These are phyloP conservation scores for Dichetophora obliterata DNA, from an alignment of 2,888 invertebrate genomes.

Conservation along the genomic window DNA sequence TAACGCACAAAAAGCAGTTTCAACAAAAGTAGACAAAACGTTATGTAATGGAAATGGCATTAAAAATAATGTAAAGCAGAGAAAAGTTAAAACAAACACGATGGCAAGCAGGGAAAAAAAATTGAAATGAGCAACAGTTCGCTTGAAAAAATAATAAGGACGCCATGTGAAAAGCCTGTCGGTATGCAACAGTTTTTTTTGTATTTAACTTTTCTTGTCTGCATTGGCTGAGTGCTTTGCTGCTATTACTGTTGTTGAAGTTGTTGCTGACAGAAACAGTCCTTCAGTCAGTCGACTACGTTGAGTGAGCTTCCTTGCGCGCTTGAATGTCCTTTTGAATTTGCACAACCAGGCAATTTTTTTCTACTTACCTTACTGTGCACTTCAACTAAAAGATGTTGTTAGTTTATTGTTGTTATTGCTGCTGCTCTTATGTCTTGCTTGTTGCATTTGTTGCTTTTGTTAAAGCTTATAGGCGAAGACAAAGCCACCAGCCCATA, in stretches of 20 bases:
- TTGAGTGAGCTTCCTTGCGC: constrained; percentile 49
- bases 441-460: background rate
- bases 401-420: constrained; percentile 9
- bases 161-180: constrained; percentile 32
- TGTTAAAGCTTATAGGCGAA: background rate
- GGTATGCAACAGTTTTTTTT: constrained; percentile 59
- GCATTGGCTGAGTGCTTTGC: background rate
- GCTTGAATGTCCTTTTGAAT: constrained; percentile 64
- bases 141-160: constrained; percentile 43
- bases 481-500: background rate
- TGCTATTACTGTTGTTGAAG: constrained; percentile 24
- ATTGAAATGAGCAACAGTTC: constrained; percentile 44
- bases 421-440: constrained; percentile 34
- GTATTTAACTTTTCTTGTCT: constrained; percentile 3
- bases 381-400: background rate
- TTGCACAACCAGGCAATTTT: constrained; percentile 58
- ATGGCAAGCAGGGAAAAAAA: constrained; percentile 1
- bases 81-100: background rate
- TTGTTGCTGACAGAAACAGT: background rate
- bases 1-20: background rate
- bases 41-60: constrained; percentile 30
- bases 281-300: background rate
- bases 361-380: background rate
- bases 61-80: constrained; percentile 1
- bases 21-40: background rate